phyloP scores from a whole-genome alignment of 2,888 invertebrate genomes.

The Antheraea yamamai region DNA sequence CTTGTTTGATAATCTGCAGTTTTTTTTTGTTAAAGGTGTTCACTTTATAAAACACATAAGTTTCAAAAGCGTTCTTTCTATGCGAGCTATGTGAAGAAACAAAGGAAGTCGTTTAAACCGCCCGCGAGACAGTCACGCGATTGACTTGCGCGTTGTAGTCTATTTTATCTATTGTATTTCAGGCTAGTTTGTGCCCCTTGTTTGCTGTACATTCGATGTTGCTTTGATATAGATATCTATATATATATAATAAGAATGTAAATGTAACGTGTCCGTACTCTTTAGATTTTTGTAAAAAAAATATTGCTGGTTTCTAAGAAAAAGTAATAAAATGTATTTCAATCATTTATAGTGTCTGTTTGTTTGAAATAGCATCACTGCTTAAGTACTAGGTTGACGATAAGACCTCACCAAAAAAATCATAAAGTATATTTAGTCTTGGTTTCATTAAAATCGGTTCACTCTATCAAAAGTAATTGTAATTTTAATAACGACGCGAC shows the following conservation, averaged over 20 bases:
- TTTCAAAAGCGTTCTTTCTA: constrained; percentile 51
- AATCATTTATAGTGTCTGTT: too few relatives aligned
- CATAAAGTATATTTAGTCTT: too few relatives aligned
- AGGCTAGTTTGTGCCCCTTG: constrained; percentile 29
- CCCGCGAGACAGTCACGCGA: constrained; percentile 73
- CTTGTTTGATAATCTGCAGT: background rate
- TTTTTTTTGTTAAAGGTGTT: constrained; percentile 30
- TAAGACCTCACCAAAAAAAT: too few relatives aligned
- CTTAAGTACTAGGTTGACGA: too few relatives aligned
- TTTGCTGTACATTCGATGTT: constrained; percentile 39
- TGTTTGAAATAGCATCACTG: too few relatives aligned
- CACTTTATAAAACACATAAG: constrained; percentile 52
- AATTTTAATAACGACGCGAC: too few relatives aligned
- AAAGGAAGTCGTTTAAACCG: constrained; percentile 71
- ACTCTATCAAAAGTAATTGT: too few relatives aligned
- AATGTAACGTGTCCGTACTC: too few relatives aligned
- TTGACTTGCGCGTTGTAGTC: constrained; percentile 49
- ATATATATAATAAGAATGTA: background rate
- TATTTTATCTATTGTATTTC: constrained; percentile 57
- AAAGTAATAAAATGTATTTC: too few relatives aligned
- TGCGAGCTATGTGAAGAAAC: constrained; percentile 67
- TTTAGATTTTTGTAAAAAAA: too few relatives aligned
- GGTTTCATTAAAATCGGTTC: too few relatives aligned
- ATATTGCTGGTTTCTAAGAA: too few relatives aligned
- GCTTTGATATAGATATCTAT: constrained; percentile 23